Evolutionary conservation across 1,140 invertebrate species (phyloP), one percentile per base, ranked within the genome.

Genomic region (Orius laevigatus): DNA sequence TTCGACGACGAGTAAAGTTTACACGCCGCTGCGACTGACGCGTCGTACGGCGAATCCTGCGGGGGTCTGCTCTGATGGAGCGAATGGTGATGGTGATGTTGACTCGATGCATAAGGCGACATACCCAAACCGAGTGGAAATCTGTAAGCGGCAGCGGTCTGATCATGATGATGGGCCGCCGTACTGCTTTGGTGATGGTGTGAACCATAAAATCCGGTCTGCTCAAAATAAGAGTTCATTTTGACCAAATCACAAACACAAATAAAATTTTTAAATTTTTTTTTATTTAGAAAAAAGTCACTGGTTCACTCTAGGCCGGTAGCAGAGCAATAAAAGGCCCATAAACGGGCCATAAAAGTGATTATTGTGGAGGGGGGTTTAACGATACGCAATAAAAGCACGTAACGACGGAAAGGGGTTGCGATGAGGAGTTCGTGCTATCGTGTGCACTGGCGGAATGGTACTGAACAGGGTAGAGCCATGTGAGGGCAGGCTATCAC

Each of bases 161-260:
- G 70, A 65, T 78, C 69, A 50, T 75, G 71, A 54, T 83, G 79
- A 54, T 76, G 76, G 6, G 76, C 73, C 34, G 76, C 76, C 12
- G 76, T 72, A 41, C 73, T 69, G 53, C 76, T 71, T 60, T 81
- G 78, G 62, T 85, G 82, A 57, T 84, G 81, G 66, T 87, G 86
- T 57, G 81, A 76, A 50, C 85, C 85, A 69, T 91, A 91, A 72
- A 91, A 91, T 65, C 86, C 85, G 66, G 81, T 79, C 70, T 90
- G 87, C 69, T 91, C 87, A 66, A 91, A 93, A 68, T 91, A 92
- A 61, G 86, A 89, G 78, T 91, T 91, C 88, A 91, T 92, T 70
- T 69, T 74, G 65, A 60, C 59, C 59, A 59, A 60, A 25, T 49
- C 48, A 32, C 32, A 42, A 33, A 45, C 40, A 42, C 40, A 25